Percentiles rank a stretch among this genome's conserved stretches.
These are phyloP conservation scores for Suncus etruscus DNA, from an alignment of 2,113 vertebrate species.

Conservation along the genomic window DNA sequence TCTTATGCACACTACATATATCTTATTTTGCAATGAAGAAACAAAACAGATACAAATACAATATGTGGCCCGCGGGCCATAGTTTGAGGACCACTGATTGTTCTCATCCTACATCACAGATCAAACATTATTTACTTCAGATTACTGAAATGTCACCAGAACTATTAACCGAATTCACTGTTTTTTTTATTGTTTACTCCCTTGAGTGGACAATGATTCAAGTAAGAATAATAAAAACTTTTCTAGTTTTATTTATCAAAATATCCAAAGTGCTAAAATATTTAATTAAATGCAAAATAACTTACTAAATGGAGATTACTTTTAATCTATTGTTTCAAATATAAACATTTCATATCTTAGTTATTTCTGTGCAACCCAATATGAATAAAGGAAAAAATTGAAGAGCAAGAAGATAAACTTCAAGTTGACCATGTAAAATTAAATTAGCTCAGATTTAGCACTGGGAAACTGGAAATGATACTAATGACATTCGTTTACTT, in stretches of 20 bases:
- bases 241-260: conserved; percentile 13
- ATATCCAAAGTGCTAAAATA: not conserved
- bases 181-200: not conserved
- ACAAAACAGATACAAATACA: too few species aligned
- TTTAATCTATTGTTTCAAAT: not conserved
- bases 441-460: conserved; percentile 40
- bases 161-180: not conserved
- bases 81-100: too few species aligned
- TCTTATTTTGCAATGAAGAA: too few species aligned
- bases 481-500: conserved; percentile 48
- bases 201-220: conserved; percentile 8
- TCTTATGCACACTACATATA: too few species aligned
- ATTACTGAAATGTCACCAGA: not conserved
- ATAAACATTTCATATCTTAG: not conserved
- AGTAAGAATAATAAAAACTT: conserved; percentile 38
- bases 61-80: too few species aligned
- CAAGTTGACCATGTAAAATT: conserved; percentile 3
- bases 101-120: not conserved
- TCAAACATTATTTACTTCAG: conserved; percentile 17
- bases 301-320: not conserved
- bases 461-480: conserved; percentile 45
- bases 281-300: conserved; percentile 16
- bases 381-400: not conserved
- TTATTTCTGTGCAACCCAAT: not conserved
- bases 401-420: conserved; percentile 36